Percentiles rank a stretch among this genome's conserved stretches.
Evolutionary conservation across 2,113 vertebrate species (phyloP).

Genomic region (Ailurus styani): DNA sequence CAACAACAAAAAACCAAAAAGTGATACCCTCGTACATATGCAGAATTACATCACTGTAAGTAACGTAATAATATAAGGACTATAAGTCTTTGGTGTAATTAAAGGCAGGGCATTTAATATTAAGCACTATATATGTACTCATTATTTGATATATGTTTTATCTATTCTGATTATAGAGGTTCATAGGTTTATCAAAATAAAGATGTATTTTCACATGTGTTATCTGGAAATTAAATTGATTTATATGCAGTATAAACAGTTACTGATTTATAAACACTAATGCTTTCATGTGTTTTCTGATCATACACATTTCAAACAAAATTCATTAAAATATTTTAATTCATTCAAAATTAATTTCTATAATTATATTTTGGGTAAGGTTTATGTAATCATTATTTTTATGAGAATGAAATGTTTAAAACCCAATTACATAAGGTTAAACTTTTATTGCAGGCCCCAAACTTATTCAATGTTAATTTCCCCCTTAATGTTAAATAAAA

Average conservation of each 20-base stretch:
- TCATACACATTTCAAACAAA: conserved; percentile 41
- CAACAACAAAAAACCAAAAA: too few species aligned
- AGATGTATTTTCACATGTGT: not conserved
- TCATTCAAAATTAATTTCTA: conserved; percentile 40
- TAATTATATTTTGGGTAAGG: not conserved
- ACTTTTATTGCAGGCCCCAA: not conserved
- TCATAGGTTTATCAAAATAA: not conserved
- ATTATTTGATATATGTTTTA: not conserved
- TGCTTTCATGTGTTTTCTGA: conserved; percentile 62
- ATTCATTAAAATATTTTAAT: conserved; percentile 56
- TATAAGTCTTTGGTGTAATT: not conserved
- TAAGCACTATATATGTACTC: not conserved
- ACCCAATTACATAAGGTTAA: not conserved
- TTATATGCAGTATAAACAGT: conserved; percentile 63
- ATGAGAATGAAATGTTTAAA: not conserved
- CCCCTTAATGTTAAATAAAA: not conserved
- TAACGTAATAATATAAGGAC: not conserved
- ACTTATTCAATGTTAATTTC: not conserved
- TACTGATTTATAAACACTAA: conserved; percentile 66
- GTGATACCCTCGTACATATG: not conserved
- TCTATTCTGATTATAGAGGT: not conserved
- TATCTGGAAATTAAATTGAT: conserved; percentile 67
- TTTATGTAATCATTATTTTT: not conserved
- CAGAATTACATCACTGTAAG: not conserved
- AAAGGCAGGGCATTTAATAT: not conserved